Conservation (phyloP, 2,888 invertebrate genomes). For the Alviniconcha strummeri region DNA sequence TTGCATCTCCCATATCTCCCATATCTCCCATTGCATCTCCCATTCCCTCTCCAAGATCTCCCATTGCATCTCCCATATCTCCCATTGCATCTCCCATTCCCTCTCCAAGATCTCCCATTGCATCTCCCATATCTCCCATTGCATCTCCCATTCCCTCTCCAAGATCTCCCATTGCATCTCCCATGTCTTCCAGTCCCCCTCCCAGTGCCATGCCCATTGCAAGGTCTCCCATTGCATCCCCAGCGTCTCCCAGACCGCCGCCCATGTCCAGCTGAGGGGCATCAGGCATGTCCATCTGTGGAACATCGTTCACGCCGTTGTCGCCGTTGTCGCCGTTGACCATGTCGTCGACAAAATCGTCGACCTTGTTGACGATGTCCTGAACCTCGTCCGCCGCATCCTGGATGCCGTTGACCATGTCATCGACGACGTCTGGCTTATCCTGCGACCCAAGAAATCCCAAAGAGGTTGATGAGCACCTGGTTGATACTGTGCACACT, state of each 20-base stretch:
- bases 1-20: conserved; percentile 8
- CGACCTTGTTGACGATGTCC: conserved; percentile 16
- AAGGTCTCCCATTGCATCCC: conserved; percentile 9
- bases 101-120: neutral
- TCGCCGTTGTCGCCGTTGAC: neutral
- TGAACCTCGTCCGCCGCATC: conserved; percentile 20
- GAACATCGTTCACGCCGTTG: neutral
- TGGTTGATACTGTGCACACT: no score
- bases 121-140: conserved; percentile 13
- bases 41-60: conserved; percentile 20
- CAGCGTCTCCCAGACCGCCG: neutral
- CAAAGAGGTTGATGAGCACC: neutral
- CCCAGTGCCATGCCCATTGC: neutral
- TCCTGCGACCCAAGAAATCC: neutral
- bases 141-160: conserved; percentile 14
- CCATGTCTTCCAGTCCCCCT: neutral
- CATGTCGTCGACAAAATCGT: conserved; percentile 5
- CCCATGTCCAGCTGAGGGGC: conserved; percentile 4
- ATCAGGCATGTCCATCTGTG: conserved; percentile 4
- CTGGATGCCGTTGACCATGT: conserved; percentile 23
- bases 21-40: conserved; percentile 19
- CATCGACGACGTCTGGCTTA: conserved; percentile 24
- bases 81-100: conserved; percentile 16
- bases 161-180: neutral
- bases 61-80: no score